A percentile compares a stretch with the other conserved stretches of the same genome.
Evolutionary conservation across 2,113 vertebrate genomes (phyloP).

Genomic region (Cebus imitator): DNA sequence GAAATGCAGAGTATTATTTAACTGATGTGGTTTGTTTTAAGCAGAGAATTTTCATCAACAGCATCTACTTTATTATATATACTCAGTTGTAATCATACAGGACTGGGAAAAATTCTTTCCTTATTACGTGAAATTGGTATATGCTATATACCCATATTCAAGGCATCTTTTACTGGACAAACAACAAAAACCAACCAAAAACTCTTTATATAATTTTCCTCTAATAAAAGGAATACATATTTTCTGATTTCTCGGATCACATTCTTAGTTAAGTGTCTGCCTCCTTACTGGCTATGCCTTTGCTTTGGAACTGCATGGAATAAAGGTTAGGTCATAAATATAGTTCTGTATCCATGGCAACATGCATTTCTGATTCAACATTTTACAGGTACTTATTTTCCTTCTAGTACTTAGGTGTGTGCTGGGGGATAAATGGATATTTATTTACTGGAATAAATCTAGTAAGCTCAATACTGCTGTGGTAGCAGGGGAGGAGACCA

Average conservation of each 20-base stretch:
- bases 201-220: not conserved
- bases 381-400: constrained; percentile 64
- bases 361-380: constrained; percentile 46
- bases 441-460: constrained; percentile 9
- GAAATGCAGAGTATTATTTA: constrained; percentile 11
- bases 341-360: constrained; percentile 73
- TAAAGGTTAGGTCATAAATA: constrained; percentile 56
- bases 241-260: constrained; percentile 43
- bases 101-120: not conserved
- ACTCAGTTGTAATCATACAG: not conserved
- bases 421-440: not conserved
- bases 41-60: not conserved
- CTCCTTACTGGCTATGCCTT: constrained; percentile 33
- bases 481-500: not conserved
- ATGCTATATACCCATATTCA: not conserved
- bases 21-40: not conserved
- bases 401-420: constrained; percentile 46
- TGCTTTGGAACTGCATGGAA: constrained; percentile 43
- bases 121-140: not conserved
- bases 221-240: constrained; percentile 17
- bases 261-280: constrained; percentile 16
- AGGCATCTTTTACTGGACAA: not conserved
- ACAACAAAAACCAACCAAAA: not conserved
- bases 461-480: not conserved
- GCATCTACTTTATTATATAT: not conserved